phyloP scores from a whole-genome alignment of 1,140 invertebrate species.

The Amphibalanus amphitrite region DNA sequence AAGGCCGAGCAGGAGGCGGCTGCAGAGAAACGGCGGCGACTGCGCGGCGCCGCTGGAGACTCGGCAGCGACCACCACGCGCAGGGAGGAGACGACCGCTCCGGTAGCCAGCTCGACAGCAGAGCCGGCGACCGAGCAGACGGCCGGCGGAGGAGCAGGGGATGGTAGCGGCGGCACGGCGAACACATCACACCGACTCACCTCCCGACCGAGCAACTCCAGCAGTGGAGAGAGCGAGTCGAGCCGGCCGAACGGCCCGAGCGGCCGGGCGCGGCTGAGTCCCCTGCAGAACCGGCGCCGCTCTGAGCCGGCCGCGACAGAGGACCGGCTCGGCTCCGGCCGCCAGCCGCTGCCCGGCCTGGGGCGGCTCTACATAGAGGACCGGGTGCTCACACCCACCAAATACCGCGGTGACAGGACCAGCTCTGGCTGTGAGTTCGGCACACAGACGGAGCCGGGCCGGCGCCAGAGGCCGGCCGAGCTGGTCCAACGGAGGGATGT shows the following conservation, averaged over 20 bases:
- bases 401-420: not conserved
- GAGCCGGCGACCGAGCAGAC: too few species aligned
- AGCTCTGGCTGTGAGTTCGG: not conserved
- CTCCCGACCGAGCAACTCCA: not conserved
- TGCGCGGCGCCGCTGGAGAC: not conserved
- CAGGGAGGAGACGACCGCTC: too few species aligned
- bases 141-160: too few species aligned
- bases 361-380: slow-evolving; percentile 5
- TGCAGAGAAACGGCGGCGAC: not conserved
- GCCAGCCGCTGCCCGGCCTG: not conserved
- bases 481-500: not conserved
- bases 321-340: not conserved
- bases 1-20: not conserved
- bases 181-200: too few species aligned
- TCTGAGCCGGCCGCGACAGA: not conserved
- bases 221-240: not conserved
- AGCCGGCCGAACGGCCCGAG: too few species aligned
- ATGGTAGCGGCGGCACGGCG: too few species aligned
- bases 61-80: too few species aligned
- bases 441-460: not conserved
- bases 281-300: not conserved
- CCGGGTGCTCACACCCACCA: slow-evolving; percentile 9
- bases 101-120: too few species aligned
- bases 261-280: not conserved
- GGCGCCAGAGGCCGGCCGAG: not conserved